Evolutionary conservation across 2,797 vertebrate species (phyloP).

Genomic region (Craterocephalus amniculus): DNA sequence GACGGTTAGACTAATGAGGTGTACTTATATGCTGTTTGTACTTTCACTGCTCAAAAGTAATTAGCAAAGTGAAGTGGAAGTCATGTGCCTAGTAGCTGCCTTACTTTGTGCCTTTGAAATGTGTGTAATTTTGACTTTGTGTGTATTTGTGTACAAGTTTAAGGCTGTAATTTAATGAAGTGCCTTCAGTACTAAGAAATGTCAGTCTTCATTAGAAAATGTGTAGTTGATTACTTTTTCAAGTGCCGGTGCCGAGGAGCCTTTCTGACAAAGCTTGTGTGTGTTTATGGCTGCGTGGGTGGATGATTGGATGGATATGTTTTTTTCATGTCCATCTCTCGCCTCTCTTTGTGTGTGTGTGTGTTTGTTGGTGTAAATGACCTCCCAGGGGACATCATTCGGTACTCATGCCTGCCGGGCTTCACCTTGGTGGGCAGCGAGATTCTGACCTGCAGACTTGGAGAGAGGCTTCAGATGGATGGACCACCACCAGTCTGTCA

Average conservation of each 20-base stretch:
- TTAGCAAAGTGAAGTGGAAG: constrained; percentile 58
- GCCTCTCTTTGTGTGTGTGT: constrained; percentile 32
- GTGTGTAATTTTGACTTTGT: constrained; percentile 34
- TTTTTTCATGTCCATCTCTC: constrained; percentile 29
- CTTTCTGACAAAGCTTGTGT: constrained; percentile 34
- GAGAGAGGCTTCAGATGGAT: constrained; percentile 96
- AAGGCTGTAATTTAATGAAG: constrained; percentile 59
- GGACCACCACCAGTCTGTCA: constrained; percentile 92
- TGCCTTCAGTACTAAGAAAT: constrained; percentile 46
- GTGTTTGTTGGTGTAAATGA: constrained; percentile 56
- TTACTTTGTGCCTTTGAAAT: constrained; percentile 44
- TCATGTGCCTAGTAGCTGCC: constrained; percentile 45
- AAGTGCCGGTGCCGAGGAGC: constrained; percentile 38
- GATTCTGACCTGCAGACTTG: constrained; percentile 94
- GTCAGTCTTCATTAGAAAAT: constrained; percentile 72
- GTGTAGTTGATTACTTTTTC: constrained; percentile 62
- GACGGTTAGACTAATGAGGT: constrained; percentile 52
- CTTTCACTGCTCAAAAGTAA: constrained; percentile 52
- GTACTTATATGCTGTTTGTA: constrained; percentile 47
- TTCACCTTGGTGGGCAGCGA: constrained; percentile 96
- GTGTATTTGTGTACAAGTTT: constrained; percentile 22
- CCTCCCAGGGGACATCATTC: constrained; percentile 94
- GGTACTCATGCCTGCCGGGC: constrained; percentile 94
- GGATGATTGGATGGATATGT: constrained; percentile 36
- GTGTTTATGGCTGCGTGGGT: constrained; percentile 11